A percentile compares a stretch with the other conserved stretches of the same genome.
These are phyloP conservation scores for Philopotamus ludificatus DNA, from an alignment of 1,140 invertebrate species.

Conservation along the genomic window DNA sequence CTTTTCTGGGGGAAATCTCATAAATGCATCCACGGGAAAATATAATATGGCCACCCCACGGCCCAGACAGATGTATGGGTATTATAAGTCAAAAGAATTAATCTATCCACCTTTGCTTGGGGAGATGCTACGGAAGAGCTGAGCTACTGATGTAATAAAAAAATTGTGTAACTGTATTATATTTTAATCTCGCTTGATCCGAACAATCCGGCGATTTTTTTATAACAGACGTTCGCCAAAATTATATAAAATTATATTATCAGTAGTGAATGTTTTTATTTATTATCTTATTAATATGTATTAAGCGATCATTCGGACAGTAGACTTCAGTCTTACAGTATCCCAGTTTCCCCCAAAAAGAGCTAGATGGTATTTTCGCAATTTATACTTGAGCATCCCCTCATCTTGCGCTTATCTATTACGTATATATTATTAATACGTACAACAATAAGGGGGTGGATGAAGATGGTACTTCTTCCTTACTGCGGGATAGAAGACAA, in stretches of 20 bases:
- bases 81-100: conserved; percentile 41
- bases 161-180: no score
- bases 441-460: conserved; percentile 28
- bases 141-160: no score
- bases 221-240: no score
- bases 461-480: conserved; percentile 11
- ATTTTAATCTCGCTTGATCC: no score
- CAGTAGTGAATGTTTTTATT: no score
- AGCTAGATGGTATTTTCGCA: conserved; percentile 20
- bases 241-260: no score
- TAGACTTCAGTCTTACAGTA: background rate
- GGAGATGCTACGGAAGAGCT: background rate
- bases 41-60: conserved; percentile 21
- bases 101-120: conserved; percentile 30
- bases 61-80: conserved; percentile 35
- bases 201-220: no score
- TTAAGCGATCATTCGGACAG: background rate
- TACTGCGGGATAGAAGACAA: conserved; percentile 29
- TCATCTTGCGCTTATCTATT: conserved; percentile 37
- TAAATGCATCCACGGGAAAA: conserved; percentile 40
- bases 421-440: conserved; percentile 39
- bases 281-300: no score
- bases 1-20: conserved; percentile 39
- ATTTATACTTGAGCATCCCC: conserved; percentile 18
- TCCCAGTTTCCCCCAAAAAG: background rate